Evolutionary conservation across 2,113 vertebrate genomes (phyloP).

Genomic region (Myotis yumanensis): DNA sequence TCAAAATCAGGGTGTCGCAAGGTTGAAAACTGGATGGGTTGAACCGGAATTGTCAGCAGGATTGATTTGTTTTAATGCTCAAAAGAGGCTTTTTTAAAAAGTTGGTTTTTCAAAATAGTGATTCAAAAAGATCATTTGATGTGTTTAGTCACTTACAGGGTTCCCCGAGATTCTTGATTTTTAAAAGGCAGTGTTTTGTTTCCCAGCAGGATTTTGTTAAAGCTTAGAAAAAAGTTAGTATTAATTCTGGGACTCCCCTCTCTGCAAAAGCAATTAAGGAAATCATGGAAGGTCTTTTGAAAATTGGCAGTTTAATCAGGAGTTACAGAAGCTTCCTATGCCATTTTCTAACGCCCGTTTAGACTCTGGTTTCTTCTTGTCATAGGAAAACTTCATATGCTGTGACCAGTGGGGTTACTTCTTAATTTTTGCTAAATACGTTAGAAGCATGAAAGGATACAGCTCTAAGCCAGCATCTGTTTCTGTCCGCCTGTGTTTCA

Average conservation of each 20-base stretch:
- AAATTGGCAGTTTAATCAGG: conserved; percentile 35
- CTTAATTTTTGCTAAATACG: conserved; percentile 48
- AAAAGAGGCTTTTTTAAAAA: neutral
- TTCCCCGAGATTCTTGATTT: conserved; percentile 29
- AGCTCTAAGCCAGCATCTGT: neutral
- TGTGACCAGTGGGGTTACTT: neutral
- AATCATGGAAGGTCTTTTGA: conserved; percentile 42
- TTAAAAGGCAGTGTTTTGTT: conserved; percentile 30
- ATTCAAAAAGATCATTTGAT: conserved; percentile 37
- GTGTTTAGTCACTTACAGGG: conserved; percentile 3
- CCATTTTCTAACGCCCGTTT: conserved; percentile 44
- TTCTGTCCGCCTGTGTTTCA: conserved; percentile 82
- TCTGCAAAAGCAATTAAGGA: conserved; percentile 55
- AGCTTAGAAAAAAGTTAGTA: conserved; percentile 35
- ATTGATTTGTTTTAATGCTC: conserved; percentile 59
- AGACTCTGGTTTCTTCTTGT: conserved; percentile 57
- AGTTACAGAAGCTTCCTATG: neutral
- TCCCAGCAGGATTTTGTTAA: conserved; percentile 26
- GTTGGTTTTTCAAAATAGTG: conserved; percentile 1
- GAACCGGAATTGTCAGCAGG: conserved; percentile 62
- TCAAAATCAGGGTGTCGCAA: conserved; percentile 65
- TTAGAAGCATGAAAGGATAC: neutral
- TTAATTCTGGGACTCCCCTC: conserved; percentile 45
- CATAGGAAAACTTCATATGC: neutral
- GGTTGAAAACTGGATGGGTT: conserved; percentile 61